Conservation (phyloP, 2,888 invertebrate species). For the Psylliodes chrysocephalus region DNA sequence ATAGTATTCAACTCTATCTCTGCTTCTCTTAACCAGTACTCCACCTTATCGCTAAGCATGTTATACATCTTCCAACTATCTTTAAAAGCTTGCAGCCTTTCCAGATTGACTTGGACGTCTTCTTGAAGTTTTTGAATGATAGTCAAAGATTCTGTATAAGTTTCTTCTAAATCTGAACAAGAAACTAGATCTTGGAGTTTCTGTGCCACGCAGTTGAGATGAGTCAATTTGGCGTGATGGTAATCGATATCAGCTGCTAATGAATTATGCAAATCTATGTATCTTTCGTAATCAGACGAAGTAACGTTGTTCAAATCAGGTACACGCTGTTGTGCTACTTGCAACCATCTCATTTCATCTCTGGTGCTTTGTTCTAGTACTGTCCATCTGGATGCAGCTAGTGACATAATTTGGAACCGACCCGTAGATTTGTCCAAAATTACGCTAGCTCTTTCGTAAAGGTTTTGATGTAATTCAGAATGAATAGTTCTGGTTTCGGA, state of each 20-base stretch:
- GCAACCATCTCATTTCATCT: conserved; percentile 85
- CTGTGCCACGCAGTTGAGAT: conserved; percentile 78
- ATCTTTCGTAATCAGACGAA: conserved; percentile 85
- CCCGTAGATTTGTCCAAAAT: conserved; percentile 85
- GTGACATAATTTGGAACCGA: conserved; percentile 83
- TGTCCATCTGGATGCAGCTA: conserved; percentile 87
- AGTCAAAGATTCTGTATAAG: conserved; percentile 78
- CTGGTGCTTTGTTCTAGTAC: conserved; percentile 83
- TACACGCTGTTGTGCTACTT: conserved; percentile 84
- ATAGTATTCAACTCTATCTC: conserved; percentile 77
- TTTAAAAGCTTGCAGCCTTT: conserved; percentile 77
- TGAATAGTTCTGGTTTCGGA: conserved; percentile 80
- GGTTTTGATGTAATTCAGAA: conserved; percentile 77
- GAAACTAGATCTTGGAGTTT: conserved; percentile 79
- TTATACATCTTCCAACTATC: conserved; percentile 84
- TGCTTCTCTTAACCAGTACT: conserved; percentile 80
- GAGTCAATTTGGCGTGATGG: conserved; percentile 81
- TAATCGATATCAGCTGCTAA: conserved; percentile 81
- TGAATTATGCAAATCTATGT: conserved; percentile 84
- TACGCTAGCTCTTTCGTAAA: conserved; percentile 79
- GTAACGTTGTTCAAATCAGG: conserved; percentile 84
- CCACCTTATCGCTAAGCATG: conserved; percentile 76
- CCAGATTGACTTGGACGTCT: conserved; percentile 78
- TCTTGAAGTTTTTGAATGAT: conserved; percentile 79
- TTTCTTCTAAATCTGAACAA: conserved; percentile 79